phyloP scores from a whole-genome alignment of 2,113 vertebrate species.

The Psammodynastes pulverulentus region DNA sequence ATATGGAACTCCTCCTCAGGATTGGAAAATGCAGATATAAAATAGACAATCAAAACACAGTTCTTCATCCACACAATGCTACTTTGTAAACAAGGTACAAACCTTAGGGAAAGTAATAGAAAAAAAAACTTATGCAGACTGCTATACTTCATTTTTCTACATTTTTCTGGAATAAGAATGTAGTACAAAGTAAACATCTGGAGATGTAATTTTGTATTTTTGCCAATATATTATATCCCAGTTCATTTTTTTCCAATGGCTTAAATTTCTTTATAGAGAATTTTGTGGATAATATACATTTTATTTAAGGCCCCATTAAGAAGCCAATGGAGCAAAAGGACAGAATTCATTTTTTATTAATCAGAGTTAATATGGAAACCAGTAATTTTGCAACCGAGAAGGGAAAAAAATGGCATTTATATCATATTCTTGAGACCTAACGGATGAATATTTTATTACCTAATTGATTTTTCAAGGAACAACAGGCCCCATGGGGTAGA shows the following conservation, averaged over 20 bases:
- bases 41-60: neutral
- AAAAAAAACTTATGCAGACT: neutral
- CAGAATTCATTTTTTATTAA: constrained; percentile 11
- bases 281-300: neutral
- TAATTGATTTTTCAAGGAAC: neutral
- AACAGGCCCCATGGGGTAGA: neutral
- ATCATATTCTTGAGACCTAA: neutral
- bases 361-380: neutral
- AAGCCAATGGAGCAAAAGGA: constrained; percentile 1
- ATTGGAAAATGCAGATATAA: neutral
- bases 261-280: constrained; percentile 12
- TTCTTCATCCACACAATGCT: neutral
- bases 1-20: too few species aligned
- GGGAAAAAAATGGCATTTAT: neutral
- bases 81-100: neutral
- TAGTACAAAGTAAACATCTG: neutral
- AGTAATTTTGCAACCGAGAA: neutral
- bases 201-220: neutral
- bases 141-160: neutral
- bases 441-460: neutral
- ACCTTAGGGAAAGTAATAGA: neutral
- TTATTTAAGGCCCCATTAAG: constrained; percentile 10
- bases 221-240: neutral
- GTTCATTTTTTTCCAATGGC: neutral
- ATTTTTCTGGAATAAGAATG: neutral